phyloP scores from a whole-genome alignment of 1,140 invertebrate genomes.

The fruit fly (Drosophila melanogaster) region DNA sequence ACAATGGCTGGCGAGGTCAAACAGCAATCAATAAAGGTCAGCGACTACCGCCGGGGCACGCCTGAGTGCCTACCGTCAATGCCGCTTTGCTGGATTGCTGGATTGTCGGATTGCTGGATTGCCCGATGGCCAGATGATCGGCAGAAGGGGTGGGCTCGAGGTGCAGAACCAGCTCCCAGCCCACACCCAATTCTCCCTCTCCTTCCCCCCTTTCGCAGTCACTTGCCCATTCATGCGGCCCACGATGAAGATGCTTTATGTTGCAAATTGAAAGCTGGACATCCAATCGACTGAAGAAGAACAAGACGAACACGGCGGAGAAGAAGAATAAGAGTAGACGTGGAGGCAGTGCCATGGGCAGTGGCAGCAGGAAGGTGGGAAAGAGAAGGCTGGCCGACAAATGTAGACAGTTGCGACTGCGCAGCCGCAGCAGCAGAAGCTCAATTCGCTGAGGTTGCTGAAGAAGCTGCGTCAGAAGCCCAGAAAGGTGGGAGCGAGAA shows the following conservation, averaged over 20 bases:
- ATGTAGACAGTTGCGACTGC: slow-evolving; percentile 74
- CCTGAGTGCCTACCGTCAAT: slow-evolving; percentile 80
- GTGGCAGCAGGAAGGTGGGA: slow-evolving; percentile 27
- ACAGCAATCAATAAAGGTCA: slow-evolving; percentile 84
- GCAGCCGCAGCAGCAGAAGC: slow-evolving; percentile 44
- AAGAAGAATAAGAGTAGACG: background rate
- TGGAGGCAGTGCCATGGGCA: background rate
- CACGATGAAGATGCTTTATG: slow-evolving; percentile 83
- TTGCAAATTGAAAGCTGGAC: slow-evolving; percentile 83
- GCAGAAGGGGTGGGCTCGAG: slow-evolving; percentile 11
- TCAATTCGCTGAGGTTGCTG: background rate
- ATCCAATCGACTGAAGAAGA: slow-evolving; percentile 74
- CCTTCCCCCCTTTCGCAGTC: background rate
- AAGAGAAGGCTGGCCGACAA: slow-evolving; percentile 53
- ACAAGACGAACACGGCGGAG: slow-evolving; percentile 27
- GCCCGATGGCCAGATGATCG: background rate
- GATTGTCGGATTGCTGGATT: slow-evolving; percentile 31
- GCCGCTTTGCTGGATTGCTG: slow-evolving; percentile 31
- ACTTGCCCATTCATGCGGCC: slow-evolving; percentile 77
- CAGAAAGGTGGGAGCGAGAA: slow-evolving; percentile 12
- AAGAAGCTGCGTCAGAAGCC: slow-evolving; percentile 37
- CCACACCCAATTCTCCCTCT: slow-evolving; percentile 30
- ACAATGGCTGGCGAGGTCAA: slow-evolving; percentile 76
- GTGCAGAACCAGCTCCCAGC: slow-evolving; percentile 53
- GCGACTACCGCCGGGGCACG: slow-evolving; percentile 77